Percentiles rank a stretch among this genome's conserved stretches.
Conservation (phyloP, 2,797 vertebrate genomes). For the Danio kyathit region DNA sequence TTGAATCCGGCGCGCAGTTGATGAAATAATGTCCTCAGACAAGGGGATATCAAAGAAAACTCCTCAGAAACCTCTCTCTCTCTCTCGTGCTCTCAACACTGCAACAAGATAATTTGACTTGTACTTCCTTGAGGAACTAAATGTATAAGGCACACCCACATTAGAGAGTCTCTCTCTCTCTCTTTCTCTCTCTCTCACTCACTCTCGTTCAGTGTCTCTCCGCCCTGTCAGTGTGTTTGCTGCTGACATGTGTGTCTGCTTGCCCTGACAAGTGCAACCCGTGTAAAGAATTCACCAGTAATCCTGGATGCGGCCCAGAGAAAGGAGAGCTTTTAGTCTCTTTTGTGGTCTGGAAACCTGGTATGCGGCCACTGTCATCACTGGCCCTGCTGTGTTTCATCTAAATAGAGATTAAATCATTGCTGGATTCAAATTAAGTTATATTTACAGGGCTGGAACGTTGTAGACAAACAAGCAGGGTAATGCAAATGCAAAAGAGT, state of each 20-base stretch:
- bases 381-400: constrained; percentile 44
- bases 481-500: not conserved
- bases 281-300: constrained; percentile 82
- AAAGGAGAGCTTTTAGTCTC: constrained; percentile 78
- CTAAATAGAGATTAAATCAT: not conserved
- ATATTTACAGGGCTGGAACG: not conserved
- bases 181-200: constrained; percentile 58
- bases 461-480: not conserved
- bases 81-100: constrained; percentile 64
- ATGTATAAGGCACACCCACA: constrained; percentile 84
- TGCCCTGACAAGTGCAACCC: constrained; percentile 83
- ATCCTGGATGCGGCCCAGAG: constrained; percentile 74
- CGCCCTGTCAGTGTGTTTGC: constrained; percentile 56
- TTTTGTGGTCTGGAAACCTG: constrained; percentile 74
- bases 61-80: constrained; percentile 63
- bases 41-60: constrained; percentile 45
- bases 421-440: not conserved
- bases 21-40: constrained; percentile 65
- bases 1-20: constrained; percentile 67
- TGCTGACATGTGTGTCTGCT: constrained; percentile 79
- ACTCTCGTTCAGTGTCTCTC: constrained; percentile 41
- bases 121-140: constrained; percentile 89
- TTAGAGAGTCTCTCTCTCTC: constrained; percentile 65
- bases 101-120: constrained; percentile 81
- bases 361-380: constrained; percentile 75